phyloP scores from a whole-genome alignment of 2,113 vertebrate genomes.

The Cnemophilus loriae region DNA sequence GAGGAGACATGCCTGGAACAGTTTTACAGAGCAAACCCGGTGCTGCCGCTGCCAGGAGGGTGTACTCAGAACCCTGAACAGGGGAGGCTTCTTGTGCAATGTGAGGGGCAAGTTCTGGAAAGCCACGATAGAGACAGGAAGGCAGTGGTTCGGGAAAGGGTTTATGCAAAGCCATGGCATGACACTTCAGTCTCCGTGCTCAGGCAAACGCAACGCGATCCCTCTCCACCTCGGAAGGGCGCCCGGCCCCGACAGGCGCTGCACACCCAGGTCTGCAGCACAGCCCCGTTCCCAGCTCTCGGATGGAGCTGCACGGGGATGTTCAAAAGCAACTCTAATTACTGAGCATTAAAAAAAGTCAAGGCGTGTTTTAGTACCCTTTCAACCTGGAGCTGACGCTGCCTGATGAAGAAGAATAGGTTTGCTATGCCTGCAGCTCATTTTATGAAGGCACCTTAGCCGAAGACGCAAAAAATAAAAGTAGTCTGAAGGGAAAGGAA shows the following conservation, averaged over 20 bases:
- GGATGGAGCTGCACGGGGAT: not conserved
- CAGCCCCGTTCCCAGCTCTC: not conserved
- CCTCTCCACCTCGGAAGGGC: not conserved
- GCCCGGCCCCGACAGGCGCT: not conserved
- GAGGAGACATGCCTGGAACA: conserved; percentile 9
- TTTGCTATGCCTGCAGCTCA: not conserved
- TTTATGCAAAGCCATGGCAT: not conserved
- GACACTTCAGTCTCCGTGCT: not conserved
- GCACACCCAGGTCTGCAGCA: not conserved
- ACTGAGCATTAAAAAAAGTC: not conserved
- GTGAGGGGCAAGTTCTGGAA: not conserved
- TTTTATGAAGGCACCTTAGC: not conserved
- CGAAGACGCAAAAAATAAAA: not conserved
- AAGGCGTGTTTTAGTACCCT: not conserved
- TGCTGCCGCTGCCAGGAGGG: not conserved
- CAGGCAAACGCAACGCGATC: fast-evolving
- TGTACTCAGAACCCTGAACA: not conserved
- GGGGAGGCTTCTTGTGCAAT: not conserved
- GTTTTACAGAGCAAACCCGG: not conserved
- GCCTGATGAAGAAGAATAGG: not conserved
- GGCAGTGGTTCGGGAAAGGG: not conserved
- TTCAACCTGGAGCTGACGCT: not conserved
- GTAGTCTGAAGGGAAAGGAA: not conserved
- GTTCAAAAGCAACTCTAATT: not conserved
- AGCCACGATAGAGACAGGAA: not conserved